Percentiles rank a stretch among this genome's conserved stretches.
phyloP scores from a whole-genome alignment of 2,888 invertebrate species.

The Glyphotaelius pellucidus region DNA sequence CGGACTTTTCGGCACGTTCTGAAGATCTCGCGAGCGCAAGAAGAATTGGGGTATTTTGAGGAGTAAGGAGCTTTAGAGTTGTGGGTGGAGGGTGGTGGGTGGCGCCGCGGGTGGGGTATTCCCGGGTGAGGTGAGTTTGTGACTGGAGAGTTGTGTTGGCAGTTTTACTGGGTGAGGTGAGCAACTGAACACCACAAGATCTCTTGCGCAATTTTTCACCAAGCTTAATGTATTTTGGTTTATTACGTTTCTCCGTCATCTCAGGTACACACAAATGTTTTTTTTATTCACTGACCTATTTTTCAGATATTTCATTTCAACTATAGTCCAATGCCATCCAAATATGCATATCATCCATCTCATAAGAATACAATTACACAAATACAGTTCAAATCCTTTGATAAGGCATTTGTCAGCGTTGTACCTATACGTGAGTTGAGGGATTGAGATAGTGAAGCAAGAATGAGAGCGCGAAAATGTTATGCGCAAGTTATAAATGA shows the following conservation, averaged over 20 bases:
- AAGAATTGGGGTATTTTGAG: conserved; percentile 16
- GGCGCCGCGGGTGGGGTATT: neutral
- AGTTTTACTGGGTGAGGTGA: neutral
- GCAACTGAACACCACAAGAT: neutral
- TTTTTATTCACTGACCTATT: neutral
- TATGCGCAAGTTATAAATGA: no score
- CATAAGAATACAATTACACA: no score
- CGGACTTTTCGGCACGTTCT: neutral
- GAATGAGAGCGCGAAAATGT: no score
- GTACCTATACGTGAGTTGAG: no score
- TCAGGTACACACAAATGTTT: neutral
- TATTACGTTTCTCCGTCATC: neutral
- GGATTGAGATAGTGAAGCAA: no score
- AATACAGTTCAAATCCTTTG: no score
- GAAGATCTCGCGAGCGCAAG: neutral
- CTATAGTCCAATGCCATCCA: neutral
- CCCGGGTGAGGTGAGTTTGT: neutral
- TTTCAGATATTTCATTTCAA: neutral
- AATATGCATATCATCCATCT: no score
- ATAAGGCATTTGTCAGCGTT: no score
- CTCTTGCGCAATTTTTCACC: neutral
- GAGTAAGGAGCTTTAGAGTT: neutral
- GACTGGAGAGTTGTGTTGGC: conserved; percentile 29
- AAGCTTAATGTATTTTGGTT: neutral
- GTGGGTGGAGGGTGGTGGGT: neutral